phyloP scores from a whole-genome alignment of 2,888 invertebrate genomes.

The Monopis laevigella region DNA sequence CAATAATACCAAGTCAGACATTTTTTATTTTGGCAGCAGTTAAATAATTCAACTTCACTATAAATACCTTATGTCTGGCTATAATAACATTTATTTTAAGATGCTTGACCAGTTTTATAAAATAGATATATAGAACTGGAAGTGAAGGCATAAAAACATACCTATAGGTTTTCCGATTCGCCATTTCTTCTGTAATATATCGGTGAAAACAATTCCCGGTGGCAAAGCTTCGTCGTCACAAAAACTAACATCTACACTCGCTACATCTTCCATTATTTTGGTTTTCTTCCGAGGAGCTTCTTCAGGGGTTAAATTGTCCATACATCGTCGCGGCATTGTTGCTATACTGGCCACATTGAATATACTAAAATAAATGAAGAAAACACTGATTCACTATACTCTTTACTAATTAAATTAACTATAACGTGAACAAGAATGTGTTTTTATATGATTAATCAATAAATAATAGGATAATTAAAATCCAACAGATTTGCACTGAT shows the following conservation, averaged over 20 bases:
- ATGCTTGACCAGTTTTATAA: too few relatives aligned
- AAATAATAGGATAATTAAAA: constrained; percentile 1
- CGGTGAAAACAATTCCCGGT: constrained; percentile 81
- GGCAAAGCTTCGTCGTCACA: constrained; percentile 60
- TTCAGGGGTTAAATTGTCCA: constrained; percentile 34
- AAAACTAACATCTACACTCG: constrained; percentile 46
- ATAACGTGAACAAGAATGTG: constrained; percentile 33
- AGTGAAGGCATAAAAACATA: too few relatives aligned
- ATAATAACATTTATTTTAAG: too few relatives aligned
- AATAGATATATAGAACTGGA: too few relatives aligned
- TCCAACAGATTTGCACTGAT: background rate
- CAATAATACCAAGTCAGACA: too few relatives aligned
- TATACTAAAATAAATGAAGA: background rate
- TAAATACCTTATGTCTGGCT: too few relatives aligned
- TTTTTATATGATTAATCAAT: constrained; percentile 23
- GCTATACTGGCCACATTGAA: background rate
- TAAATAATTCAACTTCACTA: too few relatives aligned
- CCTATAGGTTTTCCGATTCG: constrained; percentile 88
- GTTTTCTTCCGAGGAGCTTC: constrained; percentile 47
- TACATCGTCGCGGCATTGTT: constrained; percentile 46
- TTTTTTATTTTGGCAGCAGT: too few relatives aligned
- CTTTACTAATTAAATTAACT: constrained; percentile 32
- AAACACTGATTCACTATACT: too few relatives aligned
- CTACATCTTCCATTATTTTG: constrained; percentile 30
- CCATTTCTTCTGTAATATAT: constrained; percentile 86